These are phyloP conservation scores for Cryptoprocta ferox DNA, from an alignment of 2,797 vertebrate genomes.

Conservation along the genomic window DNA sequence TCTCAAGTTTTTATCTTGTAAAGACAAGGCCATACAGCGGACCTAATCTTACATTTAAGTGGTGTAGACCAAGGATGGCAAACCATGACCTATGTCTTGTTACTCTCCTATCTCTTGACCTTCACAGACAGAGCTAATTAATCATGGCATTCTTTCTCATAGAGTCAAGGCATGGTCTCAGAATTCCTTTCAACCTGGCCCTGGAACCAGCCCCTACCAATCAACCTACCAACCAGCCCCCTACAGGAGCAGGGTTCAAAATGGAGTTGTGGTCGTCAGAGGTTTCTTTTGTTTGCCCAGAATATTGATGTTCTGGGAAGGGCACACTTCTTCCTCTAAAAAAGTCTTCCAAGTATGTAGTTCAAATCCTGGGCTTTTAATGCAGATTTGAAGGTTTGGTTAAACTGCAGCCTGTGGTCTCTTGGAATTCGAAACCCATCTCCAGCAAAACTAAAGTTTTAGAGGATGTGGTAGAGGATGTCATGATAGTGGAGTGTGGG, in stretches of 20 bases:
- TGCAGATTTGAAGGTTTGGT: background rate
- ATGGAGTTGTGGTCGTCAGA: background rate
- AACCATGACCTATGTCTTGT: background rate
- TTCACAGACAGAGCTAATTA: background rate
- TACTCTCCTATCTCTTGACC: slow-evolving; percentile 19
- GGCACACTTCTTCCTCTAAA: background rate
- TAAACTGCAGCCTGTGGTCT: background rate
- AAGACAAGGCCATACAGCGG: slow-evolving; percentile 36
- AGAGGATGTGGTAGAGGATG: slow-evolving; percentile 21
- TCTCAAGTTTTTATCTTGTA: slow-evolving; percentile 7
- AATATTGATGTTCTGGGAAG: slow-evolving; percentile 42
- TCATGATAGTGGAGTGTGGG: background rate
- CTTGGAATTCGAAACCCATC: slow-evolving; percentile 17
- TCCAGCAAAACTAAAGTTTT: slow-evolving; percentile 4
- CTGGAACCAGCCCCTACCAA: background rate
- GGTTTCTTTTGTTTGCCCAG: slow-evolving; percentile 18
- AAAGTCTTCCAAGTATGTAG: background rate
- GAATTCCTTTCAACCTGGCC: background rate
- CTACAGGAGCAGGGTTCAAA: background rate
- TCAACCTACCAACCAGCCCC: background rate
- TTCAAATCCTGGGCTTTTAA: background rate
- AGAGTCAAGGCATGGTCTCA: background rate
- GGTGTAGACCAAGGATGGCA: background rate
- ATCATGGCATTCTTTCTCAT: background rate
- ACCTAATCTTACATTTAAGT: slow-evolving; percentile 24